Base-by-base conservation (phyloP, 2,888 invertebrate genomes). In the Molorchus minor region DNA sequence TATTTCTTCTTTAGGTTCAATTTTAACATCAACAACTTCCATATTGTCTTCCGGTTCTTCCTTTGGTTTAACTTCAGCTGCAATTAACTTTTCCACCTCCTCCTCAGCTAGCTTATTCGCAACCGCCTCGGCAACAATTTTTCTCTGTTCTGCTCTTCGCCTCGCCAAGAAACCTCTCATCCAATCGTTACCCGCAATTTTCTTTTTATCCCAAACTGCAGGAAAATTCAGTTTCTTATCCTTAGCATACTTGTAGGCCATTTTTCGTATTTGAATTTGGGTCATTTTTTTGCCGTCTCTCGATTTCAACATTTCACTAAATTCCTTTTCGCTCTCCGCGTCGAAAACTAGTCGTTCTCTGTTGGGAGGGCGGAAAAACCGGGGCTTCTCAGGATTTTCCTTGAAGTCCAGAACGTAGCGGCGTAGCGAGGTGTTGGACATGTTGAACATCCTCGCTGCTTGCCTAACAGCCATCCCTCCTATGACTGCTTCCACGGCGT, bases 401-500 rank as follows among this genome's bases (percentile, higher is more conserved):
- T 17, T 41, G 17, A 41, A 41, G 16, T 41, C 19, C 3, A 1
- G 2, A 1, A 41, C 40, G 17, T 41, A 41, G 12, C 19, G 40
- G 19, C 10, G 58, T 4, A 64, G 58, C 3, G 64, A 58, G 16
- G 58, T 61, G 52, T 56, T 57, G 25, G 61, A 58, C 25, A 64
- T 58, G 20, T 64, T 45, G 43, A 58, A 54, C 13, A 61, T 58
- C 2, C 47, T 41, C 7, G 64, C 58, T 1, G 61, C 46, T 25
- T 58, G 57, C 30, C 61, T 40, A 15, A 58, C 58, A 2, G 64
- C 58, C n/a, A 41, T 19, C 19, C 64, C 64, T 5, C 25, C 46
- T 17, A 51, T 47, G 2, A 64, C 45, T 20, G 58, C 13, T 29
- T 52, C 40, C 2, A 64, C 54, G 1, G 45, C 52, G 3, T 16